phyloP scores from a whole-genome alignment of 2,888 invertebrate genomes.

The Ennomos erosarius region DNA sequence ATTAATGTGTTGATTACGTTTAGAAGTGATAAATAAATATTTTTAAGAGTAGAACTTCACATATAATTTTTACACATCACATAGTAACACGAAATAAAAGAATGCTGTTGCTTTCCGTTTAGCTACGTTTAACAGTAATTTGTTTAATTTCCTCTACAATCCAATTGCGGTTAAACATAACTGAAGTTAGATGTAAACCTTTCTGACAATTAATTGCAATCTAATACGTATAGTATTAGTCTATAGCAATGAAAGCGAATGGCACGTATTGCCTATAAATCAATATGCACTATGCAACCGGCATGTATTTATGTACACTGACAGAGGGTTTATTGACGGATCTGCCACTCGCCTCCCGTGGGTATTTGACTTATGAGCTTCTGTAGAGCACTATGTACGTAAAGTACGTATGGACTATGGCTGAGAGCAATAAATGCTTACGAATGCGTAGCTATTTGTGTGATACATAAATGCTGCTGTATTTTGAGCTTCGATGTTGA shows the following conservation, averaged over 20 bases:
- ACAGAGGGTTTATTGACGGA: slow-evolving; percentile 39
- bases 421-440: too few species aligned
- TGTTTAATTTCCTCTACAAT: slow-evolving; percentile 29
- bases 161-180: slow-evolving; percentile 29
- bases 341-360: slow-evolving; percentile 31
- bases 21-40: too few species aligned
- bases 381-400: neutral
- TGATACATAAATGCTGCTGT: too few species aligned
- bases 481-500: too few species aligned
- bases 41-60: too few species aligned
- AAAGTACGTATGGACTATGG: too few species aligned
- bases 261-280: slow-evolving; percentile 37
- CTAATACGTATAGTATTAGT: neutral
- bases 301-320: neutral
- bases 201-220: slow-evolving; percentile 17
- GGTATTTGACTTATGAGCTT: slow-evolving; percentile 38
- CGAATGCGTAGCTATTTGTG: too few species aligned
- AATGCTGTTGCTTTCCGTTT: too few species aligned
- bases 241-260: slow-evolving; percentile 15
- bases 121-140: too few species aligned
- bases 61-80: too few species aligned
- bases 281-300: slow-evolving; percentile 24
- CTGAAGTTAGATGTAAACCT: slow-evolving; percentile 4
- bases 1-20: too few species aligned
- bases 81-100: too few species aligned